Base-by-base conservation (phyloP, 2,797 vertebrate species). In the Allobates femoralis region DNA sequence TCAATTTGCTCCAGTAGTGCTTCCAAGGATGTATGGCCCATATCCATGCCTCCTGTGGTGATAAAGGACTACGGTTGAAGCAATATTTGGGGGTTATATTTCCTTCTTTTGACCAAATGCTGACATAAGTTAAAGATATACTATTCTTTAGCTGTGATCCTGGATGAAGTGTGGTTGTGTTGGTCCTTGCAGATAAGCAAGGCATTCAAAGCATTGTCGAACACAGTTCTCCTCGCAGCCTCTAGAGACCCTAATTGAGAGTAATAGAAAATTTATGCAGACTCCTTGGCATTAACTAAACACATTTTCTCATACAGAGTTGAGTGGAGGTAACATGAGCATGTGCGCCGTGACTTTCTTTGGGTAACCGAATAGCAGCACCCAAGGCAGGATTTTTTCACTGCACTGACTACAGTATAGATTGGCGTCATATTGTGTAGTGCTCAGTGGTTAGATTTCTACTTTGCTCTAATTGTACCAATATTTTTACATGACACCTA, bases 401-500 rank as follows among this genome's bases (percentile, higher is more conserved):
- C 19, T 11, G 18, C 67, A 41, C 32, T 21, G 67, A 2, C 60
- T 62, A n/a, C 60, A 62, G 34, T 14, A 50, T 15, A 74, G 23
- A 46, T 26, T 74, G 41, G 3, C 15, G 71, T 46, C 37, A 46
- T 74, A 50, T 71, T 71, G 34, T 37, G 23, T 56, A 32, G 74
- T n/a, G 28, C 50, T 56, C 26, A 62, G 26, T 62, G 55, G 34
- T 62, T 64, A 41, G 51, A 74, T 86, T 81, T 81, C 53, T 81
- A 53, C 71, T 76, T 55, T 67, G 64, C 69, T 81, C n/a, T 86
- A 83, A 87, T 87, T 83, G 81, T 83, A 67, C 53, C 80, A 69
- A 87, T 87, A 87, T 50, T 86, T 86, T 58, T 30, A 77, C 32
- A 56, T 82, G 60, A 77, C 69, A 58, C 62, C 73, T 81, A 82